Evolutionary conservation across 1,140 invertebrate species (phyloP).

Genomic region (Saccostrea cuccullata): DNA sequence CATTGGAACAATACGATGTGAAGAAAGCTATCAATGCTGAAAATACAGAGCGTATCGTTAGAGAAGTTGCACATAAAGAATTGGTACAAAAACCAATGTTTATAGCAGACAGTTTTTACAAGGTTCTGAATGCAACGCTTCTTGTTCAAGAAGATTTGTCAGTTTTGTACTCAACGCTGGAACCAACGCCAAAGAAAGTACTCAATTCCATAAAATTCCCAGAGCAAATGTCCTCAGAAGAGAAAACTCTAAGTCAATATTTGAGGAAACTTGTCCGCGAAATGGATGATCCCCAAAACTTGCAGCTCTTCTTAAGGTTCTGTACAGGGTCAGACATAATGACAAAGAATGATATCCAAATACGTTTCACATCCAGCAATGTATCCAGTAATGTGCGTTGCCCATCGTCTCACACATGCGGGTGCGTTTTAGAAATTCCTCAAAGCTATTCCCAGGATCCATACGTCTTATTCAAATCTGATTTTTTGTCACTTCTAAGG

Average conservation of each 20-base stretch:
- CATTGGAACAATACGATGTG: slow-evolving; percentile 37
- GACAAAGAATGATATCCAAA: slow-evolving; percentile 18
- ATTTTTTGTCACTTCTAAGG: too few relatives aligned
- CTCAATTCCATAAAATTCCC: slow-evolving; percentile 32
- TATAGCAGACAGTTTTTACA: slow-evolving; percentile 43
- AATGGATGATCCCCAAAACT: slow-evolving; percentile 42
- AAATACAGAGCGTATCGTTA: slow-evolving; percentile 27
- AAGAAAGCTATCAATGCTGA: slow-evolving; percentile 38
- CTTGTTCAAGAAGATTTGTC: slow-evolving; percentile 39
- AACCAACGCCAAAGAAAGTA: slow-evolving; percentile 41
- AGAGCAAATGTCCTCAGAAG: slow-evolving; percentile 40
- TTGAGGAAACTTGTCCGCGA: slow-evolving; percentile 43
- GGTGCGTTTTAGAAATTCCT: slow-evolving; percentile 28
- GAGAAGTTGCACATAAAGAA: slow-evolving; percentile 48
- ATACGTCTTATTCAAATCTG: too few relatives aligned
- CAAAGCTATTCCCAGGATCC: background rate
- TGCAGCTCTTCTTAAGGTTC: slow-evolving; percentile 42
- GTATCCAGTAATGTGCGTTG: background rate
- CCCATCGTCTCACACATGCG: slow-evolving; percentile 39
- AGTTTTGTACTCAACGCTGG: background rate
- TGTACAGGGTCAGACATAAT: slow-evolving; percentile 40
- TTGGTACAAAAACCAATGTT: slow-evolving; percentile 51
- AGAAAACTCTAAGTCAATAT: slow-evolving; percentile 35
- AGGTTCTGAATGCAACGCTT: slow-evolving; percentile 19
- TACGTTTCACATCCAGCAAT: background rate